phyloP scores from a whole-genome alignment of 92 coral and sea anemone species.

The Ricordea florida region DNA sequence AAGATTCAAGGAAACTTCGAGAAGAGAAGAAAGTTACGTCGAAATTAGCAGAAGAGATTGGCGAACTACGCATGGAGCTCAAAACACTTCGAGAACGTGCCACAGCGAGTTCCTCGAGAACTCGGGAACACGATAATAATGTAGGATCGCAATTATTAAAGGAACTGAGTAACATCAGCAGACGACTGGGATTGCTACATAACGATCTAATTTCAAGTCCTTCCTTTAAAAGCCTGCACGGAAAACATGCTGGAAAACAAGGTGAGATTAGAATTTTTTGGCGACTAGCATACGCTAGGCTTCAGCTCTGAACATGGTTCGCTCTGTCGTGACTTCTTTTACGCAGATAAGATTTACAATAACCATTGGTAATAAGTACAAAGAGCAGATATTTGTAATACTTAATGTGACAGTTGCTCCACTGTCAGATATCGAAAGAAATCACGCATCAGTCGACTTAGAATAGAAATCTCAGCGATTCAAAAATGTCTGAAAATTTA shows the following conservation, averaged over 20 bases:
- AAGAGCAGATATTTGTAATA: too few species aligned
- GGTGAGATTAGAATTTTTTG: slow-evolving; percentile 53
- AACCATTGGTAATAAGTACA: too few species aligned
- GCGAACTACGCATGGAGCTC: slow-evolving; percentile 66
- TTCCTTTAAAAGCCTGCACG: slow-evolving; percentile 48
- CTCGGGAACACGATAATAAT: background rate
- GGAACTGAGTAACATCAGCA: slow-evolving; percentile 33
- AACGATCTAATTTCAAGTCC: slow-evolving; percentile 57
- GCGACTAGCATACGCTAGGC: background rate
- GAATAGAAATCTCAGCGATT: too few species aligned
- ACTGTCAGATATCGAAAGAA: too few species aligned
- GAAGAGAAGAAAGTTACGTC: slow-evolving; percentile 64
- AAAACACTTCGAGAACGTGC: slow-evolving; percentile 51
- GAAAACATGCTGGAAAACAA: slow-evolving; percentile 41
- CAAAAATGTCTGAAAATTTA: too few species aligned
- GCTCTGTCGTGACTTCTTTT: background rate
- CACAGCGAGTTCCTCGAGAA: background rate
- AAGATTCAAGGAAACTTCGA: slow-evolving; percentile 55
- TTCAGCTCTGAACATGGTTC: background rate
- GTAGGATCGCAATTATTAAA: slow-evolving; percentile 34
- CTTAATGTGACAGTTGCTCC: too few species aligned
- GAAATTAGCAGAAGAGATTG: slow-evolving; percentile 68
- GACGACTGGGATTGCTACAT: slow-evolving; percentile 65
- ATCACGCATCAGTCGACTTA: too few species aligned
- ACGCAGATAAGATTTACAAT: too few species aligned